phyloP scores from a whole-genome alignment of 2,113 vertebrate genomes.

The Cranoglanis bouderius region DNA sequence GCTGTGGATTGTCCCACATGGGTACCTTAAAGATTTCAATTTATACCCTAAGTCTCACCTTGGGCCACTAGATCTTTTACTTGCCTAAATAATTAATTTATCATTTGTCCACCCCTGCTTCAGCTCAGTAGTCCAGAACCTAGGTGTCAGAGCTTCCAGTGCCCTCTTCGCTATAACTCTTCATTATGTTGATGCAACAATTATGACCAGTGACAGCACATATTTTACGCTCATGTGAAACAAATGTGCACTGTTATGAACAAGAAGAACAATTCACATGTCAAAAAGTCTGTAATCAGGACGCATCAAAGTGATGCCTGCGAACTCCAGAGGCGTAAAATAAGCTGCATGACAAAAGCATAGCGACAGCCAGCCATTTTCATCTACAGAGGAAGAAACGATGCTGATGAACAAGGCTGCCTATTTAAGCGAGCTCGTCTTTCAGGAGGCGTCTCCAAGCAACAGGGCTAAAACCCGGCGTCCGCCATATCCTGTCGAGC shows the following conservation, averaged over 20 bases:
- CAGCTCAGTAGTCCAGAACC: constrained; percentile 21
- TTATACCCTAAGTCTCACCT: not conserved
- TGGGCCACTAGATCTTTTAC: not conserved
- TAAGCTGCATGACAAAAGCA: constrained; percentile 43
- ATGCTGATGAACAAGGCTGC: constrained; percentile 69
- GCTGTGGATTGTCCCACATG: not conserved
- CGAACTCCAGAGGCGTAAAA: constrained; percentile 17
- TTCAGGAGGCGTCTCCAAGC: constrained; percentile 71
- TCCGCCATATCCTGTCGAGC: constrained; percentile 68
- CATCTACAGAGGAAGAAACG: constrained; percentile 55
- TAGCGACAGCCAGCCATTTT: constrained; percentile 44
- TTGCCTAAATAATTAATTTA: not conserved
- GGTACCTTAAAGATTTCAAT: not conserved
- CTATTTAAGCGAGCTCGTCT: constrained; percentile 64
- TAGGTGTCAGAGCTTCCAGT: not conserved
- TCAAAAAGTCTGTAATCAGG: constrained; percentile 48
- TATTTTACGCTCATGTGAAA: constrained; percentile 12
- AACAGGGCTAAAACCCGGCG: constrained; percentile 67
- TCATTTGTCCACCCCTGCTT: not conserved
- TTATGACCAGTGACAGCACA: constrained; percentile 1
- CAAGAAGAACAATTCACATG: constrained; percentile 10
- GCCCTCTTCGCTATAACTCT: not conserved
- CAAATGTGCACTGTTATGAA: constrained; percentile 15
- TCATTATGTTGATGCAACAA: constrained; percentile 20
- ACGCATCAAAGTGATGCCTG: constrained; percentile 37